phyloP scores from a whole-genome alignment of 1,140 invertebrate genomes.

The Ctenoplectra terminalis region DNA sequence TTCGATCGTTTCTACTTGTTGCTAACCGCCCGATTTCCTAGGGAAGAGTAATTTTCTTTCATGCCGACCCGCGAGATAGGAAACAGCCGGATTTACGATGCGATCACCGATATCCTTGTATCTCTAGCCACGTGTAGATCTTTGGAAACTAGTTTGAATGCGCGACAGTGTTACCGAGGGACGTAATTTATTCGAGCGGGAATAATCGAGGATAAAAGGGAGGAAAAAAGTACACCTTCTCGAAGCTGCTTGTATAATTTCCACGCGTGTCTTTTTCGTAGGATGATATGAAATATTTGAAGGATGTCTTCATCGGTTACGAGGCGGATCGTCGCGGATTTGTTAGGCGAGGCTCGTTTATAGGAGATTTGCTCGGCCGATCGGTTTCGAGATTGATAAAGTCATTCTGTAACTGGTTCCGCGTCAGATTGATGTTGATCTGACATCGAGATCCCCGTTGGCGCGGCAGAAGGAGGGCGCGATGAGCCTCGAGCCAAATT shows the following conservation, averaged over 20 bases:
- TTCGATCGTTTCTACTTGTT: not conserved
- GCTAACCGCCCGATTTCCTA: conserved; percentile 49
- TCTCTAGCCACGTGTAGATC: conserved; percentile 12
- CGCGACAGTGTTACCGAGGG: not conserved
- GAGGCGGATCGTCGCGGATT: conserved; percentile 17
- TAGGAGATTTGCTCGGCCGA: conserved; percentile 43
- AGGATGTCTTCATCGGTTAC: conserved; percentile 34
- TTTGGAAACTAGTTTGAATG: conserved; percentile 15
- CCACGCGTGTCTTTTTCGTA: not conserved
- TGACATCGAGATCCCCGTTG: conserved; percentile 17
- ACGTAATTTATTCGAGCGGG: not conserved
- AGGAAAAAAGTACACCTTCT: not conserved
- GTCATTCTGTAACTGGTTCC: conserved; percentile 49
- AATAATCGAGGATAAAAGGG: not conserved
- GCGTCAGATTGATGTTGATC: conserved; percentile 51
- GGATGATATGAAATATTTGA: conserved; percentile 23
- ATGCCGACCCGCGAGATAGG: conserved; percentile 51
- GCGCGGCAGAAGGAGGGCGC: not conserved
- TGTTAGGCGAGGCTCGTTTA: conserved; percentile 15
- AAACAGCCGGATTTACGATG: conserved; percentile 61
- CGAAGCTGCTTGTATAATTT: conserved; percentile 6
- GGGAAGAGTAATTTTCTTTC: conserved; percentile 52
- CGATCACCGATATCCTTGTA: conserved; percentile 54
- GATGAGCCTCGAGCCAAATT: conserved; percentile 41
- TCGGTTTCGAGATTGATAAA: conserved; percentile 51